These are phyloP conservation scores for Serinus canaria DNA, from an alignment of 2,113 vertebrate species.

Conservation along the genomic window DNA sequence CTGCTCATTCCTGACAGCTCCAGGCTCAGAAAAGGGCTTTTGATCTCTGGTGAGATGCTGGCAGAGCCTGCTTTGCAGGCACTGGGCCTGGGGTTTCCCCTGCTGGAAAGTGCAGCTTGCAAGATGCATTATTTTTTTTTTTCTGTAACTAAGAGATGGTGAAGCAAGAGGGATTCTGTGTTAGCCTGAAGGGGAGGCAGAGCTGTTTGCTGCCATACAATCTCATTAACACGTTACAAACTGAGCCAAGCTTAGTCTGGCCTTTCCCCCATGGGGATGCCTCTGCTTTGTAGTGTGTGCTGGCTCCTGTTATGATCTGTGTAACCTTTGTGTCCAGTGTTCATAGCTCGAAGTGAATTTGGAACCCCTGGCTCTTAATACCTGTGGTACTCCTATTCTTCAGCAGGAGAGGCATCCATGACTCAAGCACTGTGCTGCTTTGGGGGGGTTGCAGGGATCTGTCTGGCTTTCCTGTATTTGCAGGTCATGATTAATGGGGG, in stretches of 20 bases:
- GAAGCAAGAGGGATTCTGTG: not conserved
- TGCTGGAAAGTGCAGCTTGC: not conserved
- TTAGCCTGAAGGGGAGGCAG: conserved; percentile 22
- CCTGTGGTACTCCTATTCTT: not conserved
- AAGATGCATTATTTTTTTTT: not conserved
- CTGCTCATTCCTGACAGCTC: not conserved
- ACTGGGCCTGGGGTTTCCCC: conserved; percentile 8
- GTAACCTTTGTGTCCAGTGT: not conserved
- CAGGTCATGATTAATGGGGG: not conserved
- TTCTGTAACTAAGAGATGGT: not conserved
- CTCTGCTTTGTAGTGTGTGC: not conserved
- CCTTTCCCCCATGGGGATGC: not conserved
- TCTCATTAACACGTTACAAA: not conserved
- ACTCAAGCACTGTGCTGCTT: accelerated
- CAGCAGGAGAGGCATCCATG: not conserved
- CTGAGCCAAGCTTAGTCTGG: not conserved
- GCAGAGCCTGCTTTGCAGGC: not conserved
- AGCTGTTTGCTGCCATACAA: not conserved
- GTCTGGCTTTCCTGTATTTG: not conserved
- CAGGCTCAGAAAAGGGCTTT: conserved; percentile 9
- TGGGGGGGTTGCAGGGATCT: not conserved
- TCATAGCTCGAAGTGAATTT: not conserved
- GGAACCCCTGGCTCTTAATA: not conserved
- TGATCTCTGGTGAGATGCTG: conserved; percentile 32
- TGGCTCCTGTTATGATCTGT: not conserved